These are phyloP conservation scores for Sipha flava DNA, from an alignment of 1,140 invertebrate species.

Conservation along the genomic window DNA sequence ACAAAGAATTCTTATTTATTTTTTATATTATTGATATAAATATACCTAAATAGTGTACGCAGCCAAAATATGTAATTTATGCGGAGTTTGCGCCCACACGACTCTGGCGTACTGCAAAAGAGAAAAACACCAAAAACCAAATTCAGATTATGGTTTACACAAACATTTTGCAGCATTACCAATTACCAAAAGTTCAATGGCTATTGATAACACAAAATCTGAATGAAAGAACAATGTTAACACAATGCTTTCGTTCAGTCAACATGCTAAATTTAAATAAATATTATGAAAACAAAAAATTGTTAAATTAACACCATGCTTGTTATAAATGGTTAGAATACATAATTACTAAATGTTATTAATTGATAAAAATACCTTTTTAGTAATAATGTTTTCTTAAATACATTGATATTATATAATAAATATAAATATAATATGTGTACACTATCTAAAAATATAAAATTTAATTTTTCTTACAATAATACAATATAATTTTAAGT, in stretches of 20 bases:
- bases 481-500: too few species aligned
- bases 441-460: too few species aligned
- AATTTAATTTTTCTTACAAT: too few species aligned
- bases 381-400: too few species aligned
- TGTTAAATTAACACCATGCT: slow-evolving; percentile 16
- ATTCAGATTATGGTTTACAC: slow-evolving; percentile 18
- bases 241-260: background rate
- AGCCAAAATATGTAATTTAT: slow-evolving; percentile 33
- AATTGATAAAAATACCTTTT: too few species aligned
- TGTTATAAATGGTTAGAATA: background rate
- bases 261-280: slow-evolving; percentile 8
- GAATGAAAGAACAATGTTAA: slow-evolving; percentile 8
- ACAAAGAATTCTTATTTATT: background rate
- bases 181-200: background rate
- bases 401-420: too few species aligned
- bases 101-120: slow-evolving; percentile 37
- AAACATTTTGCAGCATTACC: slow-evolving; percentile 25
- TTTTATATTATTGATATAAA: slow-evolving; percentile 25
- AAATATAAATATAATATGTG: too few species aligned
- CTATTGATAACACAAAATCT: background rate
- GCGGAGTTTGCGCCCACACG: slow-evolving; percentile 35
- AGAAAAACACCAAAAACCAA: slow-evolving; percentile 29
- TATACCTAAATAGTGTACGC: slow-evolving; percentile 22
- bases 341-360: background rate
- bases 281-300: slow-evolving; percentile 5